Conservation (phyloP, 2,113 vertebrate species). For the Buteo buteo region DNA sequence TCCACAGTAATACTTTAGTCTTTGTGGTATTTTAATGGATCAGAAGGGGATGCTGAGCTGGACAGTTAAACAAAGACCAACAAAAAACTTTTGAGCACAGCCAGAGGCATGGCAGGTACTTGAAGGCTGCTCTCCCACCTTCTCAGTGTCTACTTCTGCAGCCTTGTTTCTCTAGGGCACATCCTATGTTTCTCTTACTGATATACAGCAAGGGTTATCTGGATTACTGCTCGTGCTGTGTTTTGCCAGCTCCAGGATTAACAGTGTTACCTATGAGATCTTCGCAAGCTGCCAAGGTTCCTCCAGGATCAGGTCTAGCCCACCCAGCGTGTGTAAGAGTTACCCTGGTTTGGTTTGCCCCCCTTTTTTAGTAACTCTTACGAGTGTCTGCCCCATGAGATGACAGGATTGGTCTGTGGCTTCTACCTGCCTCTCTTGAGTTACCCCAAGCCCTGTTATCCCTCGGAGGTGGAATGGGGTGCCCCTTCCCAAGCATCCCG, state of each 20-base stretch:
- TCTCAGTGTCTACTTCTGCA: neutral
- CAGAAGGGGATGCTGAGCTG: slow-evolving; percentile 7
- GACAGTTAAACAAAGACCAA: slow-evolving; percentile 17
- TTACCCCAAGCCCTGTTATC: neutral
- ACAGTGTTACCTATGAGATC: neutral
- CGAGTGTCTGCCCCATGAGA: neutral
- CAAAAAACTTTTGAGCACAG: neutral
- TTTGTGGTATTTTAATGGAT: slow-evolving; percentile 34
- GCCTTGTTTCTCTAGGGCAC: neutral
- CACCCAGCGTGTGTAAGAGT: rapidly evolving
- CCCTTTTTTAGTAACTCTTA: neutral
- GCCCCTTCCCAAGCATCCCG: neutral
- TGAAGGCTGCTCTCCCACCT: neutral
- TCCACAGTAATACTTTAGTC: slow-evolving; percentile 51
- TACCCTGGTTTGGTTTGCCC: neutral
- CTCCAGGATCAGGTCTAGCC: neutral
- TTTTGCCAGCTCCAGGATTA: neutral
- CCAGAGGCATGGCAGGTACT: neutral
- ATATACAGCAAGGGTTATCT: neutral
- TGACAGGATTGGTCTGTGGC: neutral
- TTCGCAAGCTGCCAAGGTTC: neutral
- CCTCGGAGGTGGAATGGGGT: neutral
- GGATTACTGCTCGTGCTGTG: neutral
- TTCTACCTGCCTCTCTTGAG: neutral
- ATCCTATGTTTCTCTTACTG: neutral